phyloP scores from a whole-genome alignment of 2,888 invertebrate genomes.

The Physocephala rufipes region DNA sequence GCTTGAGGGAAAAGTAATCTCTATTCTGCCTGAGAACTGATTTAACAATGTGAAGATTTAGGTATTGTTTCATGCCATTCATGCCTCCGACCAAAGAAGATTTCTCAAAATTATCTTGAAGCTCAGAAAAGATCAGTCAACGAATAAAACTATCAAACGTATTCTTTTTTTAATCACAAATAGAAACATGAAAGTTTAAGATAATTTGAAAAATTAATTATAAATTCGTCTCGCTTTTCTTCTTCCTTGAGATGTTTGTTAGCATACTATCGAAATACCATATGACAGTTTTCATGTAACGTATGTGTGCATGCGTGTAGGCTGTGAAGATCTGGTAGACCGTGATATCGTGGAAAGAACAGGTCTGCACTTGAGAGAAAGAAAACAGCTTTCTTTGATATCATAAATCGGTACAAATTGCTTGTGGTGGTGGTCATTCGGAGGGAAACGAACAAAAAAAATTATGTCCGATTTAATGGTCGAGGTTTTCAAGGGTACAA shows the following conservation, averaged over 20 bases:
- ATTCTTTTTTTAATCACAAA: not conserved
- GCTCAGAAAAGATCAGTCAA: not conserved
- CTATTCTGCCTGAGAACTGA: too few relatives aligned
- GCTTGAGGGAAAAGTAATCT: too few relatives aligned
- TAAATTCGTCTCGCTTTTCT: not conserved
- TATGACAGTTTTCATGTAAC: too few relatives aligned
- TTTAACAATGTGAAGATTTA: not conserved
- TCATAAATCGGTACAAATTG: not conserved
- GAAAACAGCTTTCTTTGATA: constrained; percentile 13
- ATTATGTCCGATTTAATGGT: constrained; percentile 13
- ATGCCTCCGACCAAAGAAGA: not conserved
- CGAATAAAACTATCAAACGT: not conserved
- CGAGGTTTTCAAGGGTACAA: not conserved
- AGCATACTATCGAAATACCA: constrained; percentile 8
- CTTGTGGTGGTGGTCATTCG: not conserved
- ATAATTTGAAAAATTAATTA: constrained; percentile 1
- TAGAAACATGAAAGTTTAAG: not conserved
- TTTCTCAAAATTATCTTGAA: not conserved
- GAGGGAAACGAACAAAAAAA: not conserved
- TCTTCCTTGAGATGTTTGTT: not conserved
- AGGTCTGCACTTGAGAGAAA: not conserved
- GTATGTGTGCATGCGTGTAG: too few relatives aligned
- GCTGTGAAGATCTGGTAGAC: constrained; percentile 15
- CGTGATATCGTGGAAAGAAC: constrained; percentile 11
- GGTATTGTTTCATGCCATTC: not conserved